These are phyloP conservation scores for Rhinophrynus dorsalis DNA, from an alignment of 2,797 vertebrate genomes.

Conservation along the genomic window DNA sequence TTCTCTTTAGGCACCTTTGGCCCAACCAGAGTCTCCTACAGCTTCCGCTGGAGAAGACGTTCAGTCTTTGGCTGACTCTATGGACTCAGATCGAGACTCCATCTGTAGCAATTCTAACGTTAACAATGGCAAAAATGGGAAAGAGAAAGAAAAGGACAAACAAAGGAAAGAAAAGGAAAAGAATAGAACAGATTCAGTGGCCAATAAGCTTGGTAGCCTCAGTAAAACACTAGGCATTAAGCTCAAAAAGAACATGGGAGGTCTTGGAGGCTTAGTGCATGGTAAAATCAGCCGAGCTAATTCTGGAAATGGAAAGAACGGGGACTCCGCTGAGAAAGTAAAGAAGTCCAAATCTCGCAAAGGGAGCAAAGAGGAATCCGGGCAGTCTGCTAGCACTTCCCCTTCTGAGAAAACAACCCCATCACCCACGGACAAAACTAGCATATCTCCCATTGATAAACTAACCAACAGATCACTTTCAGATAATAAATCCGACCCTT, in stretches of 20 bases:
- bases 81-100: slow-evolving; percentile 95
- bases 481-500: slow-evolving; percentile 79
- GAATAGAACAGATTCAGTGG: slow-evolving; percentile 90
- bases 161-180: slow-evolving; percentile 96
- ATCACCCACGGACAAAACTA: slow-evolving; percentile 86
- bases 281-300: slow-evolving; percentile 91
- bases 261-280: slow-evolving; percentile 92
- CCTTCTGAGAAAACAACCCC: slow-evolving; percentile 93
- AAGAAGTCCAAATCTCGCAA: slow-evolving; percentile 85
- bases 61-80: slow-evolving; percentile 94
- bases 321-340: slow-evolving; percentile 66
- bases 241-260: slow-evolving; percentile 98
- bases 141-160: slow-evolving; percentile 95
- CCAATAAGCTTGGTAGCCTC: slow-evolving; percentile 97
- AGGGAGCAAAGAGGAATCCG: slow-evolving; percentile 89
- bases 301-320: slow-evolving; percentile 75
- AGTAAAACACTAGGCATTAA: slow-evolving; percentile 98
- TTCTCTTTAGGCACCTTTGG: slow-evolving; percentile 87
- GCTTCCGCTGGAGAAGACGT: slow-evolving; percentile 95
- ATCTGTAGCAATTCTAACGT: slow-evolving; percentile 95
- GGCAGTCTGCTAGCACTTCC: slow-evolving; percentile 84
- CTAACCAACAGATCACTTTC: slow-evolving; percentile 62
- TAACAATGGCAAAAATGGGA: slow-evolving; percentile 85
- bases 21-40: slow-evolving; percentile 96
- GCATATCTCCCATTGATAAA: slow-evolving; percentile 80